Evolutionary conservation across 1,140 invertebrate species (phyloP).

Genomic region (Camponotus pennsylvanicus): DNA sequence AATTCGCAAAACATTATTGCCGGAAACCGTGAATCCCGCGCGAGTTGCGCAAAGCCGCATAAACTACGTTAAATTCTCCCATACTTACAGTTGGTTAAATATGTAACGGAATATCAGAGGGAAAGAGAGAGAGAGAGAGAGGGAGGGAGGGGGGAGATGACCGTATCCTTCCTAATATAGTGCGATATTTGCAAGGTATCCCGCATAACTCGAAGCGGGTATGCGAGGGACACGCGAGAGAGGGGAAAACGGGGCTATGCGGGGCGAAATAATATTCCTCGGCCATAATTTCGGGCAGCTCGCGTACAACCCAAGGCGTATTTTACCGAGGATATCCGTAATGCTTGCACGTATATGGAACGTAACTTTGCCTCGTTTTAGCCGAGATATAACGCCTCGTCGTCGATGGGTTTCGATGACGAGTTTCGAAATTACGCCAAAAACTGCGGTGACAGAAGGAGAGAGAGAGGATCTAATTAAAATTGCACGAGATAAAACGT

Average conservation of each 20-base stretch:
- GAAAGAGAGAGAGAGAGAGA: too few relatives aligned
- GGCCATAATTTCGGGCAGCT: constrained; percentile 70
- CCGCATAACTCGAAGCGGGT: constrained; percentile 67
- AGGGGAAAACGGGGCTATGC: constrained; percentile 14
- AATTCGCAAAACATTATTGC: constrained; percentile 24
- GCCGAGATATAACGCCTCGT: constrained; percentile 56
- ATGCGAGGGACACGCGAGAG: constrained; percentile 42
- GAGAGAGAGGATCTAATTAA: too few relatives aligned
- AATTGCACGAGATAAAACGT: too few relatives aligned
- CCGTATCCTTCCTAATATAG: constrained; percentile 70
- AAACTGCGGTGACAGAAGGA: not conserved
- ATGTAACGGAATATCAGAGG: constrained; percentile 70
- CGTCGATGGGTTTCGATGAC: constrained; percentile 12
- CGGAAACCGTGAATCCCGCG: constrained; percentile 30
- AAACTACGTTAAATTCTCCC: constrained; percentile 67
- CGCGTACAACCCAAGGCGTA: constrained; percentile 59
- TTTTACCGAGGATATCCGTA: constrained; percentile 70
- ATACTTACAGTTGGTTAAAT: constrained; percentile 72
- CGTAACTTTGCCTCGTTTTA: constrained; percentile 54
- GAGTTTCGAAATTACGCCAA: not conserved
- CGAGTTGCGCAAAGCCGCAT: constrained; percentile 31
- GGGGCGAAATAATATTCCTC: constrained; percentile 73
- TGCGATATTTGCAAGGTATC: constrained; percentile 71
- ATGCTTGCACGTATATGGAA: constrained; percentile 58
- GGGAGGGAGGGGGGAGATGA: constrained; percentile 60